These are phyloP conservation scores for Acromyrmex charruanus DNA, from an alignment of 1,140 invertebrate genomes.

Conservation along the genomic window DNA sequence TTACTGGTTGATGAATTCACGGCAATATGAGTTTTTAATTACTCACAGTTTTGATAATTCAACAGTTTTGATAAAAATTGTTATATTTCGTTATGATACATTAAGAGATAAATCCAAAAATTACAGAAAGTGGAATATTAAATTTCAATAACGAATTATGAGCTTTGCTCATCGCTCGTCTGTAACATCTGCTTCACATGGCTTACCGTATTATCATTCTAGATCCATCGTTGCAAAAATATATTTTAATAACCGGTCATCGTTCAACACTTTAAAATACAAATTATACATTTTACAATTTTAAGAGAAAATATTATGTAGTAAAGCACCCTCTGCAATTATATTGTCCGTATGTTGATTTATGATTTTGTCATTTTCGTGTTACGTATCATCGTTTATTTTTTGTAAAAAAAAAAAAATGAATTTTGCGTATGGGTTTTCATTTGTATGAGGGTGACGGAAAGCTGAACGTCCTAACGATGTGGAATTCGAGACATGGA, in stretches of 20 bases:
- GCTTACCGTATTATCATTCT: not conserved
- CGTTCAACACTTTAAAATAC: conserved; percentile 13
- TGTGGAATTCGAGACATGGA: conserved; percentile 46
- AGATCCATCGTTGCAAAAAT: not conserved
- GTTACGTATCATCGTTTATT: not conserved
- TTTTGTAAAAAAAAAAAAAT: conserved; percentile 40
- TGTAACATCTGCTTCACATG: not conserved
- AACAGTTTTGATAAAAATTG: not conserved
- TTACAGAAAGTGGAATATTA: not conserved
- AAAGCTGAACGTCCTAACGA: conserved; percentile 41
- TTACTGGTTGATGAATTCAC: not conserved
- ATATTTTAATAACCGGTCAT: not conserved
- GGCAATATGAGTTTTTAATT: not conserved
- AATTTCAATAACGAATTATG: conserved; percentile 24
- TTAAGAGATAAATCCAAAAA: conserved; percentile 9
- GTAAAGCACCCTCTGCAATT: not conserved
- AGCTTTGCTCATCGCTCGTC: not conserved
- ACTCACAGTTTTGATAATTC: not conserved
- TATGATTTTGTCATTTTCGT: conserved; percentile 53
- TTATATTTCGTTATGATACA: not conserved
- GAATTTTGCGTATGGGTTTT: conserved; percentile 69
- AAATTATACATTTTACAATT: conserved; percentile 5
- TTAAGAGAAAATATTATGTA: not conserved
- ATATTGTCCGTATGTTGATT: conserved; percentile 32
- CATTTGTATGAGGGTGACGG: conserved; percentile 5